Base-by-base conservation (phyloP, 1,140 invertebrate species). In the Pemphigus obesinymphae region DNA sequence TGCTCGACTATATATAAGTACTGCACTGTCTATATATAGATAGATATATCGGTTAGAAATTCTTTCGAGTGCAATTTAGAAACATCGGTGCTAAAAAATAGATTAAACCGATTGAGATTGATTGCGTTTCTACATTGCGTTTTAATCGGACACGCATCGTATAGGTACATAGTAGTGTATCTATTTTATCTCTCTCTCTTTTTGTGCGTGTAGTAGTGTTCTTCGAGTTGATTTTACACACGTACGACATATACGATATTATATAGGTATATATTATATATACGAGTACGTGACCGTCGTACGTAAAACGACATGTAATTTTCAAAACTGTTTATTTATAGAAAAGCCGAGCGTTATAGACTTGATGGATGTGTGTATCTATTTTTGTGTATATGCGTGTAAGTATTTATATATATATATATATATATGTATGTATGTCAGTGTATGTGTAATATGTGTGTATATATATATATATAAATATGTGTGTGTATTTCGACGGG, bases 321-420 rank as follows among this genome's bases (percentile, higher is more conserved):
- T 70, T 70, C 23, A 29, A 70, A 45, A 70, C n/a, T 45, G 68
- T 70, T 45, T 70, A 45, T 70, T 70, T 70, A 70, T 70, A 70
- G 23, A 45, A 70, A 43, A 43, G 11, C 4, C 17, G 10, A 5
- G 2, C 15, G 63, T n/a, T n/a, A n/a, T n/a, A n/a, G n/a, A n/a
- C n/a, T n/a, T n/a, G n/a, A n/a, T n/a, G n/a, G n/a, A n/a, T n/a
- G n/a, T n/a, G n/a, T n/a, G n/a, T n/a, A n/a, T n/a, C n/a, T n/a
- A n/a, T n/a, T n/a, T n/a, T n/a, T n/a, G n/a, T n/a, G n/a, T n/a
- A n/a, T n/a, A n/a, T n/a, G n/a, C n/a, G n/a, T n/a, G n/a, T n/a
- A n/a, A n/a, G n/a, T n/a, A n/a, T n/a, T n/a, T n/a, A n/a, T n/a
- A n/a, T n/a, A n/a, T n/a, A n/a, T n/a, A n/a, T n/a, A n/a, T n/a